Conservation (phyloP, 1,140 invertebrate species). For the Drosophila navojoa region DNA sequence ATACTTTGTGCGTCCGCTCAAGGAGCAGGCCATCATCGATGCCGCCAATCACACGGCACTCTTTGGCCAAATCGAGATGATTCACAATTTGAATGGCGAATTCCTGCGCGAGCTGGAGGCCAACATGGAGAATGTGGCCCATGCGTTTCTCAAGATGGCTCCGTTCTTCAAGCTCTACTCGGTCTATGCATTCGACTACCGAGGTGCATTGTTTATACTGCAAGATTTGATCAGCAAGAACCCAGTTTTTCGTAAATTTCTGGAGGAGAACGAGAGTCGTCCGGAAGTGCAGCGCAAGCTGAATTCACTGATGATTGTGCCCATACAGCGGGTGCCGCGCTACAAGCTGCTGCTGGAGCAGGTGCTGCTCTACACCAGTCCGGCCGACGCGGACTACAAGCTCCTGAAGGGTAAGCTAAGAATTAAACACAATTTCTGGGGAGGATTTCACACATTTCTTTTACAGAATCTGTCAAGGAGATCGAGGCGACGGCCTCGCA, state of each 20-base stretch:
- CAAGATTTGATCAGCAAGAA: conserved; percentile 87
- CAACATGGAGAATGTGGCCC: conserved; percentile 86
- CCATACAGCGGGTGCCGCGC: conserved; percentile 90
- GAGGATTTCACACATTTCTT: conserved; percentile 46
- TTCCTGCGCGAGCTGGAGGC: conserved; percentile 87
- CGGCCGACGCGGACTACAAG: conserved; percentile 86
- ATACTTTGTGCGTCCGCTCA: conserved; percentile 88
- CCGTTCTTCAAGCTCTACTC: conserved; percentile 92
- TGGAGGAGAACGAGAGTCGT: conserved; percentile 87
- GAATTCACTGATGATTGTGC: conserved; percentile 89
- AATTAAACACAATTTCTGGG: conserved; percentile 27
- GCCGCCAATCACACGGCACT: conserved; percentile 85
- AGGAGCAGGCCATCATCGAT: conserved; percentile 86
- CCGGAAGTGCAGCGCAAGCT: conserved; percentile 89
- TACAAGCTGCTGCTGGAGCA: conserved; percentile 90
- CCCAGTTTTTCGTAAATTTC: conserved; percentile 86
- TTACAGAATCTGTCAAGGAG: conserved; percentile 86
- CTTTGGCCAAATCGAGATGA: conserved; percentile 89
- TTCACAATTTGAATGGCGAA: conserved; percentile 89
- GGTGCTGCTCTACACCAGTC: conserved; percentile 87
- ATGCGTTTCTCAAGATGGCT: conserved; percentile 88
- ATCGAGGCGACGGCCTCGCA: conserved; percentile 88
- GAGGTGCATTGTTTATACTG: conserved; percentile 85
- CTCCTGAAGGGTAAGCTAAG: conserved; percentile 78
- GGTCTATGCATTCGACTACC: conserved; percentile 91